These are phyloP conservation scores for Leptinotarsa texana DNA, from an alignment of 1,140 invertebrate genomes.

Conservation along the genomic window DNA sequence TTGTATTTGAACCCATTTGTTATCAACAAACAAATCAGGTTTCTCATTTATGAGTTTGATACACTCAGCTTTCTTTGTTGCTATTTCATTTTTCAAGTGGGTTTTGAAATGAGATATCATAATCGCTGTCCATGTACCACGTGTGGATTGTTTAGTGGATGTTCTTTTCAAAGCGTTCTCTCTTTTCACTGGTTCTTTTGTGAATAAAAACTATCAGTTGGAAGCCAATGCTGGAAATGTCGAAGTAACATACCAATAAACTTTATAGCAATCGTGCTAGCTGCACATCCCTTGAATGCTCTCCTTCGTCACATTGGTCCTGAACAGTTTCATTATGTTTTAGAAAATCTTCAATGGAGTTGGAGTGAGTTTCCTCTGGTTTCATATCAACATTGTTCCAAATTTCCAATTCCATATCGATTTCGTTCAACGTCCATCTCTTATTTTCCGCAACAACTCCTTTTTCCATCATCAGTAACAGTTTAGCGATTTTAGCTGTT, in stretches of 20 bases:
- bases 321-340: too few species aligned
- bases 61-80: slow-evolving; percentile 15
- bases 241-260: too few species aligned
- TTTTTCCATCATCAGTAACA: slow-evolving; percentile 36
- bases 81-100: slow-evolving; percentile 10
- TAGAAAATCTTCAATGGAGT: too few species aligned
- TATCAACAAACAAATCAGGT: slow-evolving; percentile 6
- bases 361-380: neutral
- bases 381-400: neutral
- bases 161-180: neutral
- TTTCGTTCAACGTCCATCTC: slow-evolving; percentile 32
- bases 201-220: slow-evolving; percentile 3
- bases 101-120: slow-evolving; percentile 17
- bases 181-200: neutral
- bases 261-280: too few species aligned
- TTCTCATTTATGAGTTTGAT: slow-evolving; percentile 10
- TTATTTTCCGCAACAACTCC: slow-evolving; percentile 26
- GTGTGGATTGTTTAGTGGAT: neutral
- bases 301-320: too few species aligned
- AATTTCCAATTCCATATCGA: slow-evolving; percentile 28
- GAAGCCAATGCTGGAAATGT: neutral
- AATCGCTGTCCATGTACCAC: slow-evolving; percentile 8
- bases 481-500: slow-evolving; percentile 38
- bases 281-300: neutral
- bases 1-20: slow-evolving; percentile 21